Base-by-base conservation (phyloP, 35 echinoderm and acorn worm genomes). In the Chiridota heheva region DNA sequence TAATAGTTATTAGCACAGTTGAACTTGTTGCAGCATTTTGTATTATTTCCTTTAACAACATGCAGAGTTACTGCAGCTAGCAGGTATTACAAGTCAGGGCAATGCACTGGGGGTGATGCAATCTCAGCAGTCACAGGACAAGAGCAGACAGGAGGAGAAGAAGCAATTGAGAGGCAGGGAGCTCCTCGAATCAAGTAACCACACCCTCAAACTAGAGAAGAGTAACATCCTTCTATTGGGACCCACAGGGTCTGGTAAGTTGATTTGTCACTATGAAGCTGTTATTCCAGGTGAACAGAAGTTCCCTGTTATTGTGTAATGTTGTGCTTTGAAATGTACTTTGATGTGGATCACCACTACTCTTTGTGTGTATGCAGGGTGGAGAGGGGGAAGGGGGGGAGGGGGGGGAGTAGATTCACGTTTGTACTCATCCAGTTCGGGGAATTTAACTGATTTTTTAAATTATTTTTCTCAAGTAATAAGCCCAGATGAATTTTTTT, bases 161-260 rank as follows among this genome's bases (percentile, higher is more conserved):
- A 70, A 83, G 42, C 69, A 91, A 46, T 70, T 60, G n/a, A 63
- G 94, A 62, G 94, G 94, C 10, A 83, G 88, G 25, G 72, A 82
- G 16, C 32, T 97, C 42, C 80, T 97, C 37, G 89, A 97, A 25
- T 45, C 63, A 7, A 73, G 36, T 2, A 18, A 30, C 3, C 76
- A 91, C 76, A 85, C 91, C 17, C 81, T 97, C 36, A 87, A 87
- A 36, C 70, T 97, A 48, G 94, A 97, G 77, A 97, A 97, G 69
- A 97, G 94, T 72, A 97, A 97, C 46, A 97, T 97, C 28, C 74
- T 97, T 25, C 80, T 97, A 74, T 85, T 97, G 6, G 94, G 94
- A 42, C 94, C 94, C 0, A 97, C 88, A 30, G 94, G 94, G 40
- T 97, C 89, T 68, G 94, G 94, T 97, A 76, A 86, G 64, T 17